A percentile compares a stretch with the other conserved stretches of the same genome.
These are phyloP conservation scores for Sylvia atricapilla DNA, from an alignment of 2,113 vertebrate genomes.

Conservation along the genomic window DNA sequence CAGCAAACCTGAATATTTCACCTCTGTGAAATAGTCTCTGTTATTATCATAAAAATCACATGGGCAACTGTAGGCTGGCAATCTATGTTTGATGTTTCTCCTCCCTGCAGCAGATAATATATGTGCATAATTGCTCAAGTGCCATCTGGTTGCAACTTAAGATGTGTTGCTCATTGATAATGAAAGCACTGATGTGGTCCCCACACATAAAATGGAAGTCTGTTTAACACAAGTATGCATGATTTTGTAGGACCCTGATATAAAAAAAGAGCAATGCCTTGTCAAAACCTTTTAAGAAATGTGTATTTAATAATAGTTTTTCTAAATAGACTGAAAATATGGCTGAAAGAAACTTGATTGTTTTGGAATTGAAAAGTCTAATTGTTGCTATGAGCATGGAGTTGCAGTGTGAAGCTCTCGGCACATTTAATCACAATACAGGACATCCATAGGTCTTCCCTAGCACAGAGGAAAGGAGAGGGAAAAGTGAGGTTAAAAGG, in stretches of 20 bases:
- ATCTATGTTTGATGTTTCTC: conserved; percentile 47
- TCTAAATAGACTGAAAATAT: neutral
- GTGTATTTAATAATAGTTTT: neutral
- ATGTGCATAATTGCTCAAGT: conserved; percentile 54
- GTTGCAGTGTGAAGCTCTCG: neutral
- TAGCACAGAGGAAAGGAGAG: neutral
- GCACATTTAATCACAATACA: neutral
- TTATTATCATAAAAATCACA: conserved; percentile 25
- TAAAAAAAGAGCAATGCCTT: conserved; percentile 27
- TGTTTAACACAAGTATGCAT: neutral
- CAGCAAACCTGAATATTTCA: conserved; percentile 24
- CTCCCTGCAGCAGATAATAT: conserved; percentile 23
- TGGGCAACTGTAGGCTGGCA: conserved; percentile 7
- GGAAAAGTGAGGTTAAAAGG: neutral
- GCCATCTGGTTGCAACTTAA: conserved; percentile 40
- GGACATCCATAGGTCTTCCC: neutral
- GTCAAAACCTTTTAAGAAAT: conserved; percentile 29
- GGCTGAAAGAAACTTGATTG: neutral
- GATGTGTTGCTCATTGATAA: conserved; percentile 50
- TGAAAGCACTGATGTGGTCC: conserved; percentile 19
- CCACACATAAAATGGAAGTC: neutral
- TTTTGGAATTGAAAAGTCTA: neutral
- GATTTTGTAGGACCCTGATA: neutral
- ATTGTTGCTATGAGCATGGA: neutral
- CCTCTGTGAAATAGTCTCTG: neutral